Base-by-base conservation (phyloP, 2,113 vertebrate genomes). In the Neotoma lepida region DNA sequence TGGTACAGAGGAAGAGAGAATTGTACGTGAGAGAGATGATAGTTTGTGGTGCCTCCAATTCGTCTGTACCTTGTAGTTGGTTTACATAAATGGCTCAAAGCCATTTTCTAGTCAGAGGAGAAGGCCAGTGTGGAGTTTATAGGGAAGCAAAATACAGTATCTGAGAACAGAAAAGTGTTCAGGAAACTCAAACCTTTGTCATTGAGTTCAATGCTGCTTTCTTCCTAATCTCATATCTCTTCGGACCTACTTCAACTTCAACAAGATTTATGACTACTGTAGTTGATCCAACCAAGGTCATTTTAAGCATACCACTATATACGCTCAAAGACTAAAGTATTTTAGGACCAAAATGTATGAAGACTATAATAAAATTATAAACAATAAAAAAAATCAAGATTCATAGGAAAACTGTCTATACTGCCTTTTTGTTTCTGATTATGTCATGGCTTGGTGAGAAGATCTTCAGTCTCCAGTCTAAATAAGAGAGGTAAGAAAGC, bases 401-500 rank as follows among this genome's bases (percentile, higher is more conserved):
- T 90, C 56, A 51, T 44, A 51, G 49, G 70, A 93, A 94, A 88
- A 26, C 12, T 39, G 1, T 80, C 64, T 84, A 56, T 20, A 58
- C 7, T 58, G 33, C 90, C 92, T 56, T 70, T 39, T 89, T 77
- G 51, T 88, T 96, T 94, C 22, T 28, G 81, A 92, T 56, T 74
- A 54, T 76, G 44, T 24, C 41, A 91, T 46, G 26, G 35, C 61
- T 22, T 90, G 14, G 5, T 86, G 46, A 86, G 81, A 95, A 88
- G 51, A 61, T 9, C n/a, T 94, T 74, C 17, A 41, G 80, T 77
- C 17, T 64, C 51, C 14, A 49, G 66, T 58, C 64, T 82, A 41
- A 44, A 96, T 91, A 84, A 84, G 35, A 91, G 18, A 66, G 14
- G 81, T 85, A 76, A 44, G 49, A 97, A 95, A 92, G 81, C 74